phyloP scores from a whole-genome alignment of 1,140 invertebrate species.

The Eueides isabella region DNA sequence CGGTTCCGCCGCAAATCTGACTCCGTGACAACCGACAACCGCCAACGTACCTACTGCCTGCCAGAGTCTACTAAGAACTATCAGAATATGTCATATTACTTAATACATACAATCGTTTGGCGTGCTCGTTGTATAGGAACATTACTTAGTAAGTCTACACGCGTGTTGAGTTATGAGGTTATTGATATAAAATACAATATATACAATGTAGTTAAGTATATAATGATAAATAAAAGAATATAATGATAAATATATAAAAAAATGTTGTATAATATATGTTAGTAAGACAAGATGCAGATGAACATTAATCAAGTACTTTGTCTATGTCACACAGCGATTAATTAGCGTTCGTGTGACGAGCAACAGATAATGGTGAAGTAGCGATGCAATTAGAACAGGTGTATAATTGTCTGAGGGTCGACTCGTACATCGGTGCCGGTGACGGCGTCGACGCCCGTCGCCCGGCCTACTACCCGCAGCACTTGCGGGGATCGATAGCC shows the following conservation, averaged over 20 bases:
- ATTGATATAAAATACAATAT: conserved; percentile 2
- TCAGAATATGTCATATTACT: neutral
- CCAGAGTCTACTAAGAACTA: neutral
- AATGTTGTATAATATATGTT: conserved; percentile 7
- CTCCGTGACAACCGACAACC: neutral
- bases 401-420: conserved; percentile 30
- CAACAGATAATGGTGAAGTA: conserved; percentile 26
- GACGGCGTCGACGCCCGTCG: conserved; percentile 27
- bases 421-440: conserved; percentile 14
- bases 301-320: conserved; percentile 26
- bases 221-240: no score
- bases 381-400: conserved; percentile 41
- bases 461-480: conserved; percentile 14
- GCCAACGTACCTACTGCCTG: neutral
- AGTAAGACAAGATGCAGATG: conserved; percentile 19
- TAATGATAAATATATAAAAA: no score
- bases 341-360: conserved; percentile 32
- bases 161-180: neutral
- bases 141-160: neutral
- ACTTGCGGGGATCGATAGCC: conserved; percentile 45
- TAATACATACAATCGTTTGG: no score
- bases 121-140: neutral
- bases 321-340: conserved; percentile 32
- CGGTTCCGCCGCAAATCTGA: no score
- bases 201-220: neutral